Base-by-base conservation (phyloP, 1,140 invertebrate genomes). In the Apis cerana region DNA sequence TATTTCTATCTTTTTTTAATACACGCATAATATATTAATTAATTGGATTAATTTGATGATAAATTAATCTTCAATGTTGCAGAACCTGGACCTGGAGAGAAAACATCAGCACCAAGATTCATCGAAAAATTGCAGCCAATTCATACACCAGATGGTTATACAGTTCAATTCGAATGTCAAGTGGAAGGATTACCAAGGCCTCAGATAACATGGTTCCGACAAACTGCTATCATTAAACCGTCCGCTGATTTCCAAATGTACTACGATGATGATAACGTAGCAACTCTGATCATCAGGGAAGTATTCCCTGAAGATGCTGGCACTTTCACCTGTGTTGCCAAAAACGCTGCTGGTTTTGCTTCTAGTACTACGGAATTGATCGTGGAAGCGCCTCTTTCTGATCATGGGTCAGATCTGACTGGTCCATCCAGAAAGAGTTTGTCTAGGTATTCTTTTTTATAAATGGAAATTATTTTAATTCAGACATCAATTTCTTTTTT, bases 261-360 rank as follows among this genome's bases (percentile, higher is more conserved):
- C 92, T 99, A 98, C 89, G 97, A 98, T 90, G 97, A 98, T 84
- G 97, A 98, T 80, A 98, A 98, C 92, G 97, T 98, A 1, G 97
- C 97, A 0, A 98, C 98, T 7, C 94, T 99, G 27, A 97, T 99
- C 33, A 99, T 99, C 85, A 96, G 97, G 75, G 99, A 99, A 95
- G 98, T 99, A 1, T 99, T 98, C 93, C 98, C 98, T 0, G 99
- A 99, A 95, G 99, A 99, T 94, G 97, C 98, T 4, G 99, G 98
- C 5, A 97, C 97, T 67, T 99, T 99, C 93, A 99, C 98, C 0
- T 99, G 98, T 90, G 97, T 99, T 19, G 98, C 98, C 19, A 99
- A 99, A 92, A 99, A 99, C 92, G 95, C 97, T 8, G 97, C 97
- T 62, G 99, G 99, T 50, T 98, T 97, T 93, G 97, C 98, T 1